phyloP scores from a whole-genome alignment of 2,113 vertebrate species.

The Melanerpes aurifrons region DNA sequence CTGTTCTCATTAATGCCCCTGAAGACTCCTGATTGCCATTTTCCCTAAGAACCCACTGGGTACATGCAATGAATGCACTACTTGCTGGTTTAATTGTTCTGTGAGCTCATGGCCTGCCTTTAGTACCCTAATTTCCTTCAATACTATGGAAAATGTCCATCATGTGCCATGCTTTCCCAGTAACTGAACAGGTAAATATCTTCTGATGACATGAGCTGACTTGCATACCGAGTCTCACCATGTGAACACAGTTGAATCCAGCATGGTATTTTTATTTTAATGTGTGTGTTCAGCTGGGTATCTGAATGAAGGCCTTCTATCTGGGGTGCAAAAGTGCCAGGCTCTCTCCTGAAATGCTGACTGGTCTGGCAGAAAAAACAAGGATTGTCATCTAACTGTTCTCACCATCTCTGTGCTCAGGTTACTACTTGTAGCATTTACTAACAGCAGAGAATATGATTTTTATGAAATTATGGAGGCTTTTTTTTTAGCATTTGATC shows the following conservation, averaged over 20 bases:
- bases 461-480: not conserved
- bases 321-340: not conserved
- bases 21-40: not conserved
- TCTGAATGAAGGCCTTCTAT: not conserved
- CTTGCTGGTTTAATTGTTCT: not conserved
- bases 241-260: not conserved
- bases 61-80: not conserved
- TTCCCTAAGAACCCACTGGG: not conserved
- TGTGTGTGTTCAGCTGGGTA: accelerated
- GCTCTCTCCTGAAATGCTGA: not conserved
- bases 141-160: not conserved
- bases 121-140: not conserved
- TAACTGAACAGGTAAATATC: not conserved
- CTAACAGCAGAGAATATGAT: not conserved
- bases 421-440: not conserved
- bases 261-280: not conserved
- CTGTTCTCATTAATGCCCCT: not conserved
- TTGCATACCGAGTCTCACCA: not conserved
- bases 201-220: not conserved
- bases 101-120: not conserved
- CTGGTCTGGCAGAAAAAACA: accelerated
- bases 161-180: not conserved
- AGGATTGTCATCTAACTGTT: not conserved
- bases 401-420: not conserved
- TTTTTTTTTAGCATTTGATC: not conserved